Conservation (phyloP, 2,113 vertebrate genomes). For the Pungitius pungitius region DNA sequence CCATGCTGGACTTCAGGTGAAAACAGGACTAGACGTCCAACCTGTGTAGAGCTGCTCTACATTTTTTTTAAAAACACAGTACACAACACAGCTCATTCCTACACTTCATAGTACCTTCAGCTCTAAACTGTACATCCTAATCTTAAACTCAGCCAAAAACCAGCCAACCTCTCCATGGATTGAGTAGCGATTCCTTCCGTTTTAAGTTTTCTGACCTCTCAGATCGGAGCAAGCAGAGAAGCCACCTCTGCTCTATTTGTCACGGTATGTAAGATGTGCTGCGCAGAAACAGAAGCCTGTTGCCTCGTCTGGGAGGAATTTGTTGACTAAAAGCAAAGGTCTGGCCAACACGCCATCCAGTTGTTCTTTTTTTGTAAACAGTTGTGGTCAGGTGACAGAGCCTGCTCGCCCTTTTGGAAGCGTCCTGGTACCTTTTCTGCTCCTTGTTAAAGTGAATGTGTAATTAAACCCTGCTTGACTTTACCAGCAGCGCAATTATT, state of each 20-base stretch:
- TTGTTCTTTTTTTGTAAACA: conserved; percentile 72
- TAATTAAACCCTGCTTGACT: conserved; percentile 8
- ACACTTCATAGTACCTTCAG: neutral
- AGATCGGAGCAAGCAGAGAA: conserved; percentile 39
- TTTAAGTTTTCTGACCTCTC: conserved; percentile 50
- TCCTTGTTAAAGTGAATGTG: conserved; percentile 4
- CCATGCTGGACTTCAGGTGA: conserved; percentile 2
- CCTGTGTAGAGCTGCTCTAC: neutral
- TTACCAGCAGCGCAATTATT: neutral
- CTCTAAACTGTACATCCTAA: conserved; percentile 3
- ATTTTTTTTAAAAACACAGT: neutral
- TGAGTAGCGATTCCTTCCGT: conserved; percentile 39
- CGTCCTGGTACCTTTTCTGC: neutral
- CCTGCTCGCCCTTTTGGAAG: conserved; percentile 12
- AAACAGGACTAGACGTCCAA: neutral
- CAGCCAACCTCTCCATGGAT: conserved; percentile 28
- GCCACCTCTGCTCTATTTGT: conserved; percentile 63
- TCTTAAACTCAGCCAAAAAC: conserved; percentile 20
- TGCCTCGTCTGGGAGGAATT: conserved; percentile 79
- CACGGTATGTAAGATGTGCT: conserved; percentile 72
- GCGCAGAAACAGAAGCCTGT: conserved; percentile 70
- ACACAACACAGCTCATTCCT: conserved; percentile 9
- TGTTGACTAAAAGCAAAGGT: conserved; percentile 69
- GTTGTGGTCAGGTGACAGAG: conserved; percentile 56
- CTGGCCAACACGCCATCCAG: conserved; percentile 69